Evolutionary conservation across 2,888 invertebrate genomes (phyloP).

Genomic region (Rotaria magnacalcarata): DNA sequence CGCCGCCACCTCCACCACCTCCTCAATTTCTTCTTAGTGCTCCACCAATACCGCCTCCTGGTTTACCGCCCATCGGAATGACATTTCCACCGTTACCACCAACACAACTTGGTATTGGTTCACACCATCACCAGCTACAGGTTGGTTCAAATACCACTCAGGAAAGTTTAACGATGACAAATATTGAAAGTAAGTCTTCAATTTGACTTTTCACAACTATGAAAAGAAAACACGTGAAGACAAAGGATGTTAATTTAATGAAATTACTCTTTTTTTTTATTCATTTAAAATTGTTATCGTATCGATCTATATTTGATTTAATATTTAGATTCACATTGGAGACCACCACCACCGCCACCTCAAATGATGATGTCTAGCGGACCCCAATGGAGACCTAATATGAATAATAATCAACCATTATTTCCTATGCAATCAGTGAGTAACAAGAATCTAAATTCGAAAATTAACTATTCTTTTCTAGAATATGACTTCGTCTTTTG

Average conservation of each 20-base stretch:
- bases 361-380: background rate
- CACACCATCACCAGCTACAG: constrained; percentile 18
- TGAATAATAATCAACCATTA: background rate
- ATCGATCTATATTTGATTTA: background rate
- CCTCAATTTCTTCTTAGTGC: background rate
- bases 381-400: background rate
- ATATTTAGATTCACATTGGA: background rate
- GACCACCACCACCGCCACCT: background rate
- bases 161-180: constrained; percentile 35
- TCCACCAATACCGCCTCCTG: background rate
- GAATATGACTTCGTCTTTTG: background rate
- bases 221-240: background rate
- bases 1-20: constrained; percentile 49
- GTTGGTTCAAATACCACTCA: constrained; percentile 33
- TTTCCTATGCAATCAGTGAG: background rate
- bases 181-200: constrained; percentile 35
- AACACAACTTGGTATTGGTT: background rate
- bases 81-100: background rate
- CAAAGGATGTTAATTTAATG: background rate
- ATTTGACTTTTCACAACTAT: background rate
- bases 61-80: background rate
- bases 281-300: background rate
- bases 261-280: background rate
- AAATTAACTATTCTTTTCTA: background rate
- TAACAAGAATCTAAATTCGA: background rate